Evolutionary conservation across 2,797 vertebrate genomes (phyloP).

Genomic region (Hybognathus amarus): DNA sequence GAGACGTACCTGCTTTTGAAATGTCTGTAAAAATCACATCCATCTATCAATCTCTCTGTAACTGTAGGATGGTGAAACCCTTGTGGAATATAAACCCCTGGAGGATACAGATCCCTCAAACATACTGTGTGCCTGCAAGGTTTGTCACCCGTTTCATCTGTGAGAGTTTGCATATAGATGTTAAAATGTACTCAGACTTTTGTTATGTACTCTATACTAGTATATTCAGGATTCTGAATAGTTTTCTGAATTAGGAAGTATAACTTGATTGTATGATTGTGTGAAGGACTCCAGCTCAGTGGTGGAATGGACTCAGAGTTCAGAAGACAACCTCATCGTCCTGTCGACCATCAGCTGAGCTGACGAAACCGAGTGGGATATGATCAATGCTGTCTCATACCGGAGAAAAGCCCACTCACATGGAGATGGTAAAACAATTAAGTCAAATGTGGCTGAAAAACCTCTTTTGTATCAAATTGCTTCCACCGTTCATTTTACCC

Average conservation of each 20-base stretch:
- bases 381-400: constrained; percentile 92
- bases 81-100: constrained; percentile 90
- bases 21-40: neutral
- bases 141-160: constrained; percentile 59
- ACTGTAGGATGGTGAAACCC: constrained; percentile 85
- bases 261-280: neutral
- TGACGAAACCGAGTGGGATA: constrained; percentile 98
- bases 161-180: neutral
- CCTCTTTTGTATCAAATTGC: neutral
- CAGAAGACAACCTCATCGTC: constrained; percentile 77
- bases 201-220: neutral
- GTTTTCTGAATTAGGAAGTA: neutral
- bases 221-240: neutral
- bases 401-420: constrained; percentile 86
- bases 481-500: neutral
- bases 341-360: constrained; percentile 84
- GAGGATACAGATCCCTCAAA: constrained; percentile 91
- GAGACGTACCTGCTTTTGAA: neutral
- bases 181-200: neutral
- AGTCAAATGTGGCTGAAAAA: neutral
- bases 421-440: constrained; percentile 76
- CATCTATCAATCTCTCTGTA: constrained; percentile 17
- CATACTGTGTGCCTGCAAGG: constrained; percentile 96
- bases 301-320: constrained; percentile 88
- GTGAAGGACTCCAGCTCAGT: constrained; percentile 95